A percentile compares a stretch with the other conserved stretches of the same genome.
Conservation (phyloP, 2,113 vertebrate genomes). For the Puntigrus tetrazona region DNA sequence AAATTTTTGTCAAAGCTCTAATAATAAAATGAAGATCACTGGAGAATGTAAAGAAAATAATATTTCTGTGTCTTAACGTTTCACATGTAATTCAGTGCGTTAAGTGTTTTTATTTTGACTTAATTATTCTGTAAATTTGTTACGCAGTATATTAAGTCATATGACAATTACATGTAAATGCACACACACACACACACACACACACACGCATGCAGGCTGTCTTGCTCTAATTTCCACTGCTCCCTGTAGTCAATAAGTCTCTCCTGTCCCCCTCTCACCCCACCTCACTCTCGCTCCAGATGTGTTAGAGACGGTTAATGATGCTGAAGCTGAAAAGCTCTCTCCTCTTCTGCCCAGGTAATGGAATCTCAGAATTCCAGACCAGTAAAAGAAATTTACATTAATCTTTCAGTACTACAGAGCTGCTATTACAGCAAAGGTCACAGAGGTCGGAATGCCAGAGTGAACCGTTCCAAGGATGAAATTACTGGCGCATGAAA, state of each 20-base stretch:
- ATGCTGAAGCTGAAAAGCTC: background rate
- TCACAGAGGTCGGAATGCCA: background rate
- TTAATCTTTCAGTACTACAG: background rate
- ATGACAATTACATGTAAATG: no score
- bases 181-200: background rate
- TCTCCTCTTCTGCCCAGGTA: background rate
- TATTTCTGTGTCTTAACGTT: no score
- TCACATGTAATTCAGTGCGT: no score
- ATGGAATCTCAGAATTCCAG: slow-evolving; percentile 18
- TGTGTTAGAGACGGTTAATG: background rate
- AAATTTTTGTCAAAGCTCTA: no score
- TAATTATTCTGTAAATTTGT: no score
- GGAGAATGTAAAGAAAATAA: no score
- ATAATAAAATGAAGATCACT: no score
- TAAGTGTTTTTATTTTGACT: no score
- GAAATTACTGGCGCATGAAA: background rate
- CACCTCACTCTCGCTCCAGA: background rate
- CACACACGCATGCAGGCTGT: slow-evolving; percentile 16
- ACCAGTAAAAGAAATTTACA: slow-evolving; percentile 1
- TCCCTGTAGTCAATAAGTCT: background rate
- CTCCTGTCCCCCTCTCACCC: background rate
- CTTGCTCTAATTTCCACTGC: background rate
- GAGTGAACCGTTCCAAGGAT: background rate
- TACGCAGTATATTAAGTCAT: no score
- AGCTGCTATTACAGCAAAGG: background rate